Percentiles rank a stretch among this genome's conserved stretches.
Evolutionary conservation across 1,140 invertebrate species (phyloP).

Genomic region (Ceratina calcarata): DNA sequence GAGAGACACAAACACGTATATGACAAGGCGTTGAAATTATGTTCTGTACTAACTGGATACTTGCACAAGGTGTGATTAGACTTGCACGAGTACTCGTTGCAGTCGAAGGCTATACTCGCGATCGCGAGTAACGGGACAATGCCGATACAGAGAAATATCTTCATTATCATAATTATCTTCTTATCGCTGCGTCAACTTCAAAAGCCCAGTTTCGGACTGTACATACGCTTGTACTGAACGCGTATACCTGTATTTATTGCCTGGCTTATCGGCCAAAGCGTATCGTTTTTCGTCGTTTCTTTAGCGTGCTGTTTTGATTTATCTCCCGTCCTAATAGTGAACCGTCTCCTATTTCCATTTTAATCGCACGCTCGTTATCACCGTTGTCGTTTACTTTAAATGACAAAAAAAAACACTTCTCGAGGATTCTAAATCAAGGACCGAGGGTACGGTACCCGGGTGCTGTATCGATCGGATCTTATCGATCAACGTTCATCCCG

Average conservation of each 20-base stretch:
- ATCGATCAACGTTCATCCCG: no score
- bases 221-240: not conserved
- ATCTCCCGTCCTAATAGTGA: no score
- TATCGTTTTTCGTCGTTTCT: not conserved
- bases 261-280: not conserved
- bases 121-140: not conserved
- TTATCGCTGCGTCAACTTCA: not conserved
- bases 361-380: no score
- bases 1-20: no score
- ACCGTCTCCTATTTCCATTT: no score
- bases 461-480: no score
- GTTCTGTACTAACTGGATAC: constrained; percentile 24
- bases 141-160: not conserved
- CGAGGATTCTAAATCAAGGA: no score
- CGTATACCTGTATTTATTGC: not conserved
- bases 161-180: not conserved
- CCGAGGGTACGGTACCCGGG: no score
- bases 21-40: not conserved
- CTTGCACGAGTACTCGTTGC: constrained; percentile 4
- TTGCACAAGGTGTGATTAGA: constrained; percentile 22
- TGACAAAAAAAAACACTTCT: no score
- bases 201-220: no score
- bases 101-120: not conserved
- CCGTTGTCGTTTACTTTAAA: no score
- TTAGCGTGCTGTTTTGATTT: not conserved